Percentiles rank a stretch among this genome's conserved stretches.
phyloP scores from a whole-genome alignment of 2,888 invertebrate genomes.

The Cataglyphis altisquamis region DNA sequence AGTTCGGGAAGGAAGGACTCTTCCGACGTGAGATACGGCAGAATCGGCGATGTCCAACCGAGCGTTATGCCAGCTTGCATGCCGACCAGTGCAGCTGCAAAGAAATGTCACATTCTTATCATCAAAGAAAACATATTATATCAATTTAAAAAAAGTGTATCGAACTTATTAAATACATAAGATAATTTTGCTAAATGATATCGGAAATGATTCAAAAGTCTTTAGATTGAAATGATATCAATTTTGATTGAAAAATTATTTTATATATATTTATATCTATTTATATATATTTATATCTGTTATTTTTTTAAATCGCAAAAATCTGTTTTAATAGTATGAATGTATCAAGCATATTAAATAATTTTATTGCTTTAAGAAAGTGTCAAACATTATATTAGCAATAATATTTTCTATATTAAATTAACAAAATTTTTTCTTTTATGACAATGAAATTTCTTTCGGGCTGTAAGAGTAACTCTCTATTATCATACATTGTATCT shows the following conservation, averaged over 20 bases:
- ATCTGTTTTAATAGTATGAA: neutral
- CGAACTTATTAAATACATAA: neutral
- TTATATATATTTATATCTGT: too few species aligned
- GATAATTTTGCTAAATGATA: neutral
- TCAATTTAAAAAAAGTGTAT: neutral
- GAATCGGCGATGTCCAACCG: constrained; percentile 81
- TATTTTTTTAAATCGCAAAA: neutral
- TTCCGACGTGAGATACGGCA: constrained; percentile 74
- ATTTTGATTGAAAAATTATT: neutral
- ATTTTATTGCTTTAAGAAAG: neutral
- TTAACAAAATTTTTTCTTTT: neutral
- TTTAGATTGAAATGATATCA: neutral
- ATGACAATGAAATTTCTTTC: neutral
- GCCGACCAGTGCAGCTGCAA: constrained; percentile 79
- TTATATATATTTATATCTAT: too few species aligned
- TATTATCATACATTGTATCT: neutral
- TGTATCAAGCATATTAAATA: neutral
- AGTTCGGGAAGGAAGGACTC: constrained; percentile 74
- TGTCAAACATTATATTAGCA: neutral
- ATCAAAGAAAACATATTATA: neutral
- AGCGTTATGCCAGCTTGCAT: constrained; percentile 82
- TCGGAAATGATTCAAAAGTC: neutral
- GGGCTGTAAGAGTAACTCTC: neutral
- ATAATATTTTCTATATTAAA: neutral
- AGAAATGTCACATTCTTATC: neutral